Evolutionary conservation across 2,888 invertebrate genomes (phyloP), one percentile per base, ranked within the genome.

Genomic region (Xestia c-nigrum): DNA sequence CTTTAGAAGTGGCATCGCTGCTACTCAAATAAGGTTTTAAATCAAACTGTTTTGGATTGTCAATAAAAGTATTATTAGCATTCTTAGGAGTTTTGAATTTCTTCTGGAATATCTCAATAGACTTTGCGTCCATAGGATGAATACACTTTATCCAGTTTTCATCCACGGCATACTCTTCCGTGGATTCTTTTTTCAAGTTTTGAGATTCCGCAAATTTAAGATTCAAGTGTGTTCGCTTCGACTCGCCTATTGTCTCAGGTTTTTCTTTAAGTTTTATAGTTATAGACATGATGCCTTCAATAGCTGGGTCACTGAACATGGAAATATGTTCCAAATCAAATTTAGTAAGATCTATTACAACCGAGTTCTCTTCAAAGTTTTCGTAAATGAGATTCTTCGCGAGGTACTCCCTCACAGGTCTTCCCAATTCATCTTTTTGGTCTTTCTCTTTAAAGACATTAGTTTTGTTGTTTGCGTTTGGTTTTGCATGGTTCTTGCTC

Each of bases 301-400:
- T 66, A 5, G 78, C 57, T 5, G 92, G 89, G 72, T 94, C 91
- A 61, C 84, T 93, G 5, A 84, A 83, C 91, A 94, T 91, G 7
- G 93, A 91, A 63, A 95, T 92, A 46, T 93, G 87, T 63, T 95
- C 92, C n/a, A 95, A 87, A 75, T 93, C 87, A 65, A 94, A 94
- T 74, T 93, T 93, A 5, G 93, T 92, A 55, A 95, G 90, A 83
- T 94, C 92, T 76, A 95, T 92, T 0, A 94, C 89, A 31, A 95
- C 80, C 5, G 93, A 90, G 78, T 93, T 93, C 24, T 91, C 91
- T 21, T 92, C 87, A 73, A 81, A 78, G 66, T 90, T 88, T 80
- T 93, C 87, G 64, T 83, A 85, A 47, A 91, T 88, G 0, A 91
- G 75, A 76, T 88, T 86, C 47, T 90, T 91, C 38, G 77, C 87